Percentiles rank a stretch among this genome's conserved stretches.
Conservation (phyloP, 2,888 invertebrate species). For the Trilocha varians region DNA sequence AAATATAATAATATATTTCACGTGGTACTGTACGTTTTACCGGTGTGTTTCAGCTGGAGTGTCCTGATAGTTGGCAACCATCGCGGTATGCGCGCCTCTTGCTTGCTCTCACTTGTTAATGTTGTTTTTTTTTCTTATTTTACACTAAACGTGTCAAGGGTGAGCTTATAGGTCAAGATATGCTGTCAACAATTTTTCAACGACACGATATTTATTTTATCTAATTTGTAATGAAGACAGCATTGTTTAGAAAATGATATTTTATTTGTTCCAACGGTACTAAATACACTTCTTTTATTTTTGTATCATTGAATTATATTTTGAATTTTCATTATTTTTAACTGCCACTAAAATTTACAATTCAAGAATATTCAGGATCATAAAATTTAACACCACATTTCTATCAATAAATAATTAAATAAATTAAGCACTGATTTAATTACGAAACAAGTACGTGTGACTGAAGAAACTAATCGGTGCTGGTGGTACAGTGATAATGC, state of each 20-base stretch:
- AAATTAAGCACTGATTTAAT: too few species aligned
- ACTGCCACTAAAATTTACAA: too few species aligned
- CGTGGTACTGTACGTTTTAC: constrained; percentile 27
- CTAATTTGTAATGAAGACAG: too few species aligned
- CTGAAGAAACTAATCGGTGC: constrained; percentile 24
- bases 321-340: too few species aligned
- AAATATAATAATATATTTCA: constrained; percentile 22
- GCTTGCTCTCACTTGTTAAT: neutral
- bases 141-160: constrained; percentile 48
- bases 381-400: too few species aligned
- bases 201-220: too few species aligned
- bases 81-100: constrained; percentile 11
- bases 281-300: too few species aligned
- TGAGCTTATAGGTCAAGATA: neutral
- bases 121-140: neutral
- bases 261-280: too few species aligned
- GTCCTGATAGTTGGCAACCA: constrained; percentile 33
- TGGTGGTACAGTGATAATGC: constrained; percentile 53
- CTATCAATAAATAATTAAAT: too few species aligned
- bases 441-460: neutral
- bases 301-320: too few species aligned
- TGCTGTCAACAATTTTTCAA: neutral
- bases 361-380: too few species aligned
- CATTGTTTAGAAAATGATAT: too few species aligned
- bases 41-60: constrained; percentile 24